phyloP scores from a whole-genome alignment of 1,140 invertebrate genomes.

The Bombus confusus region DNA sequence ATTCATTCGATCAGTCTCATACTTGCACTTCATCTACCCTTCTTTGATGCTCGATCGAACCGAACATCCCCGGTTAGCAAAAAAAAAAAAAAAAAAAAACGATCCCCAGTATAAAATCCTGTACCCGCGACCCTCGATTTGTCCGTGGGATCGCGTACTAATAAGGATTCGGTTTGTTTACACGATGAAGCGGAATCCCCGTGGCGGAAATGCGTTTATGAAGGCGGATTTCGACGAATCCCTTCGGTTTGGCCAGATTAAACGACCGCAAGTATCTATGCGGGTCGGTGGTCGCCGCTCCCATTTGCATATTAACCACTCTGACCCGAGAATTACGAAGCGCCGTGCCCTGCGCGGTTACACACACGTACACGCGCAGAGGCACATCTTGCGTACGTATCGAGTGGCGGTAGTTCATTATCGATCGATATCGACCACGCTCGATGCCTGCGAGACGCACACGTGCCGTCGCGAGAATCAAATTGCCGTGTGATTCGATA shows the following conservation, averaged over 20 bases:
- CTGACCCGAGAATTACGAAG: slow-evolving; percentile 50
- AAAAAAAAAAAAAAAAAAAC: no score
- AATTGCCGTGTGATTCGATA: slow-evolving; percentile 47
- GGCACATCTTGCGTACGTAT: not conserved
- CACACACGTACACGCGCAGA: not conserved
- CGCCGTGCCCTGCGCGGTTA: slow-evolving; percentile 17
- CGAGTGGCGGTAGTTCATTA: slow-evolving; percentile 31
- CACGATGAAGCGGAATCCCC: slow-evolving; percentile 14
- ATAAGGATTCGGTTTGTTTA: slow-evolving; percentile 14
- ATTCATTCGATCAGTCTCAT: no score
- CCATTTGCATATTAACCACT: slow-evolving; percentile 65
- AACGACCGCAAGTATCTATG: slow-evolving; percentile 26
- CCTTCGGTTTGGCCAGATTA: slow-evolving; percentile 40
- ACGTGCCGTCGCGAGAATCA: slow-evolving; percentile 3
- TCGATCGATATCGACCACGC: slow-evolving; percentile 22
- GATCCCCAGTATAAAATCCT: no score
- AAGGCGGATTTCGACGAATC: slow-evolving; percentile 23
- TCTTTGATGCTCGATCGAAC: no score
- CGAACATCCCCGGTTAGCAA: no score
- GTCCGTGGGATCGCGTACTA: not conserved
- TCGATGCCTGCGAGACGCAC: not conserved
- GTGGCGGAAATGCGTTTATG: not conserved
- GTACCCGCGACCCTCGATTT: not conserved
- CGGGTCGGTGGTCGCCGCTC: not conserved
- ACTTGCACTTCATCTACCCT: no score